These are phyloP conservation scores for Ectropis crepuscularia DNA, from an alignment of 2,888 invertebrate species.

Conservation along the genomic window DNA sequence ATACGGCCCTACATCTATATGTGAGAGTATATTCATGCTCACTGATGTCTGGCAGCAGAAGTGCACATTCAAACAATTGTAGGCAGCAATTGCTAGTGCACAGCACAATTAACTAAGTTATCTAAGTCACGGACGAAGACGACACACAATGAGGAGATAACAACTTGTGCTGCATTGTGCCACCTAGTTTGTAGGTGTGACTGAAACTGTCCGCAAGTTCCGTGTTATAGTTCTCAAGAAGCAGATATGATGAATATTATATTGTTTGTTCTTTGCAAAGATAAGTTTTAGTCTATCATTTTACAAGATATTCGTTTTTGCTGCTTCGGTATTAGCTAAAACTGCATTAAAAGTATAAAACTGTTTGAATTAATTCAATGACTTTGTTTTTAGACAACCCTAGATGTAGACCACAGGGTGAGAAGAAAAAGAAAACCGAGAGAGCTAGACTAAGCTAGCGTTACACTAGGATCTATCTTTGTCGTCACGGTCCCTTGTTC, in stretches of 20 bases:
- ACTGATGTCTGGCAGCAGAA: background rate
- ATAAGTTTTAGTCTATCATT: background rate
- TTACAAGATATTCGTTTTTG: too few relatives aligned
- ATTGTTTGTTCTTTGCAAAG: background rate
- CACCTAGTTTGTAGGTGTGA: slow-evolving; percentile 22
- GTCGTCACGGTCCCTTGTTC: too few relatives aligned
- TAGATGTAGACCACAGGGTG: too few relatives aligned
- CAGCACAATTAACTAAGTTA: slow-evolving; percentile 39
- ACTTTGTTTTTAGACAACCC: too few relatives aligned
- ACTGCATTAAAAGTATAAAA: too few relatives aligned
- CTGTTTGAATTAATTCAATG: too few relatives aligned
- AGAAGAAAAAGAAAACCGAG: too few relatives aligned
- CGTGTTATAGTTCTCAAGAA: background rate
- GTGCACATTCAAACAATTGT: slow-evolving; percentile 1
- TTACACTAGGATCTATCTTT: too few relatives aligned
- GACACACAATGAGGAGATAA: slow-evolving; percentile 51
- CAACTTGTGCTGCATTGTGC: slow-evolving; percentile 23
- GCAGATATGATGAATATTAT: background rate
- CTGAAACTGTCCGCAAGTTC: slow-evolving; percentile 14
- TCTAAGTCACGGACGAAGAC: slow-evolving; percentile 57
- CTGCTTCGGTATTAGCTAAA: too few relatives aligned
- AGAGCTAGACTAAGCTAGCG: background rate
- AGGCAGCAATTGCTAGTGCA: slow-evolving; percentile 17
- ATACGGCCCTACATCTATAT: too few relatives aligned
- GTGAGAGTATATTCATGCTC: too few relatives aligned